Percentiles rank a stretch among this genome's conserved stretches.
Evolutionary conservation across 2,113 vertebrate species (phyloP).

Genomic region (Chamaea fasciata): DNA sequence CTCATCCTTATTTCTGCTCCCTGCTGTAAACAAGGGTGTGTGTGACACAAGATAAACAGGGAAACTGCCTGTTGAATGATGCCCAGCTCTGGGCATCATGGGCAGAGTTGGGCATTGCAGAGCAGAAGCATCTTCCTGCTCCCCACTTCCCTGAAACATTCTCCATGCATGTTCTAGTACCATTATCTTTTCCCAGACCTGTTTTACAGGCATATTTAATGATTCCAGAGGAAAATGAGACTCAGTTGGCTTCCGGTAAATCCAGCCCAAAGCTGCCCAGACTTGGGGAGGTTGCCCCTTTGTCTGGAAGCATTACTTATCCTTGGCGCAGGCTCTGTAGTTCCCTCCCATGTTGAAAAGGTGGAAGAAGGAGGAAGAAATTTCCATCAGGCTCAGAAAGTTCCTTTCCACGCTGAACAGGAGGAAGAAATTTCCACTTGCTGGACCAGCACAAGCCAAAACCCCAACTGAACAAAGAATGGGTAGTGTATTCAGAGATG

Average conservation of each 20-base stretch:
- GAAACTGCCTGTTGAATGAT: not conserved
- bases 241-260: not conserved
- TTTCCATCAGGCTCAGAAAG: not conserved
- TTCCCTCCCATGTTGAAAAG: not conserved
- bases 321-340: not conserved
- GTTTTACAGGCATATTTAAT: not conserved
- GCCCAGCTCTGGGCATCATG: not conserved
- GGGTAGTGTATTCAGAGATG: not conserved
- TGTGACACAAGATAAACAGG: not conserved
- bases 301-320: not conserved
- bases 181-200: not conserved
- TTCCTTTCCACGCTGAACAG: not conserved
- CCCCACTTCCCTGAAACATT: not conserved
- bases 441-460: not conserved
- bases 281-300: not conserved
- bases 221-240: not conserved
- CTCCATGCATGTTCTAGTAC: not conserved
- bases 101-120: not conserved
- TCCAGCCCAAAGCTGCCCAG: not conserved
- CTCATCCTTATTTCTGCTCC: not conserved
- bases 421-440: not conserved
- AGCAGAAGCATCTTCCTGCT: not conserved
- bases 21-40: not conserved
- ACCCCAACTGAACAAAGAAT: not conserved
- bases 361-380: not conserved